A percentile compares a stretch with the other conserved stretches of the same genome.
These are phyloP conservation scores for Nymphalis polychloros DNA, from an alignment of 2,888 invertebrate species.

Conservation along the genomic window DNA sequence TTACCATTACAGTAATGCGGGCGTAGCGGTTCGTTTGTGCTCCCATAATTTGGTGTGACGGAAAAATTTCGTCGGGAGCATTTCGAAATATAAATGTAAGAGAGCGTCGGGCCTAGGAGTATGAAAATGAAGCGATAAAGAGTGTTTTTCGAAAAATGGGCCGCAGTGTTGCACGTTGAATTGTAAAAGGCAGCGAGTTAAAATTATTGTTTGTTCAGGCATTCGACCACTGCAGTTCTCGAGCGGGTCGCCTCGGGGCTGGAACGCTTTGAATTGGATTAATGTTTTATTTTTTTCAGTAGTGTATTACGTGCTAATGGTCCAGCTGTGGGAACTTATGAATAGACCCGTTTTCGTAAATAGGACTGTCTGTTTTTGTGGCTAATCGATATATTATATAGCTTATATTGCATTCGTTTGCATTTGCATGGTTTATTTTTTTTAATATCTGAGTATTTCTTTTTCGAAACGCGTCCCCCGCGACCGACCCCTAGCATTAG, in stretches of 20 bases:
- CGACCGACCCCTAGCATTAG: no score
- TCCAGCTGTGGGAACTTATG: conserved; percentile 14
- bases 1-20: conserved; percentile 20
- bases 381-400: neutral
- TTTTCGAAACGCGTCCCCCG: no score
- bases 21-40: conserved; percentile 10
- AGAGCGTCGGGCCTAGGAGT: conserved; percentile 10
- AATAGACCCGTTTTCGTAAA: neutral
- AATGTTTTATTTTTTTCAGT: conserved; percentile 40
- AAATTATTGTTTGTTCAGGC: conserved; percentile 32
- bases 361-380: neutral
- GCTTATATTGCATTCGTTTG: neutral
- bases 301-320: conserved; percentile 25
- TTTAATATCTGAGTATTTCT: no score
- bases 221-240: conserved; percentile 25
- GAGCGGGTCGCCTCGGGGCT: conserved; percentile 22
- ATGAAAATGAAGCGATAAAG: conserved; percentile 23
- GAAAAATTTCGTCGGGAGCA: conserved; percentile 6
- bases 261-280: conserved; percentile 48
- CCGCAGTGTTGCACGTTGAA: conserved; percentile 18
- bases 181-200: conserved; percentile 22
- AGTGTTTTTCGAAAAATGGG: conserved; percentile 24
- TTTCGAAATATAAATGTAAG: neutral
- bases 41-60: conserved; percentile 16
- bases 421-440: neutral